Evolutionary conservation across 2,888 invertebrate species (phyloP), one percentile per base, ranked within the genome.

Genomic region (Pyrocoelia pectoralis): DNA sequence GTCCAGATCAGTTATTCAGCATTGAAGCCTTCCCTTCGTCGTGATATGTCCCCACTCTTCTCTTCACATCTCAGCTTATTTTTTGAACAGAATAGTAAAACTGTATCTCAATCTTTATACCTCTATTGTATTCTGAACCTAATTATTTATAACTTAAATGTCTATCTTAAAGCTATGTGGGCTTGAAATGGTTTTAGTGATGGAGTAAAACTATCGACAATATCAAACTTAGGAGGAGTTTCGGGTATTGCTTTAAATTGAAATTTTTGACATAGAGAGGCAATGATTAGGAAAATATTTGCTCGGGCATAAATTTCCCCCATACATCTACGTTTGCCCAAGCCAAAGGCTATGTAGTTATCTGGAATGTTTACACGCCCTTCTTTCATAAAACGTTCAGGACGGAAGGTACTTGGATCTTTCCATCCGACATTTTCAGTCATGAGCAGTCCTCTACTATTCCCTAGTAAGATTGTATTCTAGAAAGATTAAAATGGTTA

Each of bases 301-400:
- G 91, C 91, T 72, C 88, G 89, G 0, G 91, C 91, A 66, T 93
- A 79, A 0, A 88, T 85, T 74, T 94, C 94, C 0, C 94, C 94
- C 87, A 94, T 87, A 74, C 94, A 94, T 53, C 93, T 87, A 75
- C 90, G 92, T 71, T 89, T 90, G 0, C 92, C 91, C 54, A 89
- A 81, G 12, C 93, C 92, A 73, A 94, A 94, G 0, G 94, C 94
- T 69, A 91, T 85, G 74, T 88, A 93, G 40, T 86, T 84, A 13
- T 92, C 90, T 18, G 81, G 78, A 1, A 88, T 79, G 33, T 83
- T 73, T 67, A 83, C 81, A 67, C 88, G 89, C 67, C 88, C 89
- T 53, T 89, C 83, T 8, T 83, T 81, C 2, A 94, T 75, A 78
- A 90, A 94, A 59, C 94, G 83, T 66, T 93, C 93, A 0, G 94